These are phyloP conservation scores for Aplochiton taeniatus DNA, from an alignment of 2,797 vertebrate species.

Conservation along the genomic window DNA sequence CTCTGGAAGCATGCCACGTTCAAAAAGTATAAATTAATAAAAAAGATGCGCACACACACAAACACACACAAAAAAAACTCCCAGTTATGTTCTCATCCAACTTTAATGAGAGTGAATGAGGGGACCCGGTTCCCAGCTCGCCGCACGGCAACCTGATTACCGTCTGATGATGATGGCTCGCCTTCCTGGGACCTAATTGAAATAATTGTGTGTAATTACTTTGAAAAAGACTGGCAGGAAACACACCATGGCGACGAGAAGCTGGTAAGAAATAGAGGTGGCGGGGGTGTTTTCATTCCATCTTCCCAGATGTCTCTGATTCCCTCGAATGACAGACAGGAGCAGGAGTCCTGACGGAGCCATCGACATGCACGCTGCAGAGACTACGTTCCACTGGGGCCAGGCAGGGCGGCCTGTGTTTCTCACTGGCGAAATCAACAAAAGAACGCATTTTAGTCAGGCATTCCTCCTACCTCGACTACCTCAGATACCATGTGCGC, in stretches of 20 bases:
- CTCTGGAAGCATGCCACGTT: constrained; percentile 41
- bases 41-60: background rate
- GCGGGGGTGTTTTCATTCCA: constrained; percentile 67
- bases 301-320: constrained; percentile 63
- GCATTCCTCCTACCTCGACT: too few species aligned
- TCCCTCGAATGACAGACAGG: too few species aligned
- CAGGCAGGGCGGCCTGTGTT: background rate
- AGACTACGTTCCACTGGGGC: background rate
- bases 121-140: constrained; percentile 12
- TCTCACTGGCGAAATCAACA: too few species aligned
- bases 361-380: constrained; percentile 23
- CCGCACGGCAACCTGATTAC: constrained; percentile 69
- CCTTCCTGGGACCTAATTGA: constrained; percentile 75
- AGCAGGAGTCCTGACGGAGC: constrained; percentile 53
- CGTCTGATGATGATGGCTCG: constrained; percentile 70
- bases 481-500: too few species aligned
- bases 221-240: constrained; percentile 73
- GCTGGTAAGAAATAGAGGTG: constrained; percentile 51
- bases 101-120: constrained; percentile 50
- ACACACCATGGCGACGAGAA: constrained; percentile 52
- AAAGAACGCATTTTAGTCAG: too few species aligned
- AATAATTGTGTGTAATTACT: constrained; percentile 77
- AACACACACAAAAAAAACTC: constrained; percentile 17
- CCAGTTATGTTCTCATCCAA: constrained; percentile 40
- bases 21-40: too few species aligned